phyloP scores from a whole-genome alignment of 64 coral and sea anemone species.

The Anthopleura sola region DNA sequence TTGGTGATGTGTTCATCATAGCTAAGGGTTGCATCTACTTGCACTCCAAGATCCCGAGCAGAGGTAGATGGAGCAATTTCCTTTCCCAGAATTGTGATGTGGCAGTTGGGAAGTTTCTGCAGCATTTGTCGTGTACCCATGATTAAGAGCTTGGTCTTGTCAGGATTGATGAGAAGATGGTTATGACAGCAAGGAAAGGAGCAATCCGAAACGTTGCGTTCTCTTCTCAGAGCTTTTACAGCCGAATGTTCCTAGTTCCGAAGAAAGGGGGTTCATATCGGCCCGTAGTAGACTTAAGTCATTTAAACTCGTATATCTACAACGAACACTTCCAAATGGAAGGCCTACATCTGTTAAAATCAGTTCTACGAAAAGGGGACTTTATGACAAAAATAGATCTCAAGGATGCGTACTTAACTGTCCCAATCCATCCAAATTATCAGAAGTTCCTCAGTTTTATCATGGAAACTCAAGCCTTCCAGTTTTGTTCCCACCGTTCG shows the following conservation, averaged over 20 bases:
- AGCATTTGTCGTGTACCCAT: too few relatives aligned
- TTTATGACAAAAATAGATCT: slow-evolving; percentile 45
- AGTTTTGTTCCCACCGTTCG: slow-evolving; percentile 44
- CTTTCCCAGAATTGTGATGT: too few relatives aligned
- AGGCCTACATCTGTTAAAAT: slow-evolving; percentile 11
- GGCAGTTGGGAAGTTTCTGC: too few relatives aligned
- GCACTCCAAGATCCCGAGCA: too few relatives aligned
- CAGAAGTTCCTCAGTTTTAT: slow-evolving; percentile 44
- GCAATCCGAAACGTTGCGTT: slow-evolving; percentile 20
- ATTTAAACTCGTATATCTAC: slow-evolving; percentile 37
- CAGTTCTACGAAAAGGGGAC: slow-evolving; percentile 16
- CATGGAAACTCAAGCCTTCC: slow-evolving; percentile 28
- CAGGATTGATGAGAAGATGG: too few relatives aligned
- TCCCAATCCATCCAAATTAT: slow-evolving; percentile 32
- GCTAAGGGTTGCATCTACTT: too few relatives aligned
- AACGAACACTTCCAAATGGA: slow-evolving; percentile 66
- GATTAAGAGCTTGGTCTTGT: too few relatives aligned
- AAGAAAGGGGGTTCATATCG: slow-evolving; percentile 44
- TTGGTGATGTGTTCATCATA: too few relatives aligned
- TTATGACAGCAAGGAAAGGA: too few relatives aligned
- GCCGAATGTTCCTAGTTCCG: slow-evolving; percentile 44
- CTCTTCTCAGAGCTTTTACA: slow-evolving; percentile 27
- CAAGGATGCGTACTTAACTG: slow-evolving; percentile 34
- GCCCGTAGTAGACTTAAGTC: slow-evolving; percentile 56
- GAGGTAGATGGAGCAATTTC: too few relatives aligned